Evolutionary conservation across 2,888 invertebrate genomes (phyloP).

Genomic region (Gonocerus acuteangulatus): DNA sequence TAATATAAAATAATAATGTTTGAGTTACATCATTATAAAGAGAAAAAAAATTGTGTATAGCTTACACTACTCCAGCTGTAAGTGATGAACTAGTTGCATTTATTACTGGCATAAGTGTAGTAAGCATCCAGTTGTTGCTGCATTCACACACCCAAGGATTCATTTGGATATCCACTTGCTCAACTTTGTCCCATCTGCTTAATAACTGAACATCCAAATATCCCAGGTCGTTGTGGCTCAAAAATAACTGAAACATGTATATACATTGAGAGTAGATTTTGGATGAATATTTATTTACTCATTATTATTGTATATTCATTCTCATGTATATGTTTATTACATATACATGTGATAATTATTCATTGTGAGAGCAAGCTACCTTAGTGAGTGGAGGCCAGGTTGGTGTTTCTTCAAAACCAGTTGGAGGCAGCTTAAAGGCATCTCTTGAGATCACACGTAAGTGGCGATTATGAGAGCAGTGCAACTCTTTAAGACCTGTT

Average conservation of each 20-base stretch:
- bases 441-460: slow-evolving; percentile 47
- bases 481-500: slow-evolving; percentile 45
- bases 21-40: no score
- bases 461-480: slow-evolving; percentile 56
- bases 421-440: not conserved
- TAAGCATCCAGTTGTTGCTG: slow-evolving; percentile 68
- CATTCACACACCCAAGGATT: slow-evolving; percentile 77
- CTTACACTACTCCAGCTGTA: slow-evolving; percentile 26
- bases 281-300: no score
- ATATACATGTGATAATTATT: no score
- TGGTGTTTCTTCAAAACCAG: not conserved
- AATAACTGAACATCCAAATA: slow-evolving; percentile 58
- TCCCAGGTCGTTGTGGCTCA: slow-evolving; percentile 63
- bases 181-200: slow-evolving; percentile 62
- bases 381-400: slow-evolving; percentile 15
- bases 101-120: slow-evolving; percentile 53
- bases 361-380: no score
- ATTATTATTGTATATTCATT: no score
- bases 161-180: slow-evolving; percentile 57
- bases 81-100: slow-evolving; percentile 39
- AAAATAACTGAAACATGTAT: slow-evolving; percentile 51
- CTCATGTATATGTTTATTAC: no score
- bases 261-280: no score
- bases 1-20: no score
- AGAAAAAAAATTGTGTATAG: no score